phyloP scores from a whole-genome alignment of 2,888 invertebrate species.

The Cephus nigrinus region DNA sequence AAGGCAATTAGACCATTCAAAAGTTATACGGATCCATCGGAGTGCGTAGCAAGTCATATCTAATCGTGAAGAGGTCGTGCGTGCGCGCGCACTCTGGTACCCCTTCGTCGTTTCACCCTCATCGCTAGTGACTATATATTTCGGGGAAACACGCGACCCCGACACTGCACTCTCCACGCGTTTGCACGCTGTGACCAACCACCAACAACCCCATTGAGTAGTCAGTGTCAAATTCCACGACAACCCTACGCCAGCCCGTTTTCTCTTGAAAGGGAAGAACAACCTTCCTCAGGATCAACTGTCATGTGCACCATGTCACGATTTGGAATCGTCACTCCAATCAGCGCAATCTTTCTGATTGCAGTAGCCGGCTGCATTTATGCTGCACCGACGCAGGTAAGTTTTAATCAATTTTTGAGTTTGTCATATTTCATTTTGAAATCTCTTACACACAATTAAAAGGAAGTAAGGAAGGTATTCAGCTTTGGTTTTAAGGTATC shows the following conservation, averaged over 20 bases:
- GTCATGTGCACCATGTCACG: neutral
- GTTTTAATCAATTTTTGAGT: neutral
- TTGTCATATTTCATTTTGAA: neutral
- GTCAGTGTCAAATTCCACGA: neutral
- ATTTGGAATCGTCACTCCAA: neutral
- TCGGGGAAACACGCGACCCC: constrained; percentile 41
- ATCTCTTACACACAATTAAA: neutral
- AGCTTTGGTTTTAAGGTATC: too few relatives aligned
- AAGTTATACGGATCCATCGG: constrained; percentile 8
- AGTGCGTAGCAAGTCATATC: constrained; percentile 19
- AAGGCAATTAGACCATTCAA: constrained; percentile 1
- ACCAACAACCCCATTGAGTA: neutral
- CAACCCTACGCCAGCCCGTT: neutral
- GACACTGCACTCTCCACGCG: constrained; percentile 39
- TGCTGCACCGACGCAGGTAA: constrained; percentile 39
- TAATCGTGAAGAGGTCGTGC: constrained; percentile 10
- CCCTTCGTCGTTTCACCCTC: constrained; percentile 18
- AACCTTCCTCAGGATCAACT: neutral
- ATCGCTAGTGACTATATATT: constrained; percentile 48
- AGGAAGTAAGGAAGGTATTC: neutral
- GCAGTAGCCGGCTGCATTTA: constrained; percentile 25
- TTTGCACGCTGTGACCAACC: constrained; percentile 26
- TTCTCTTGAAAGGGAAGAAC: neutral
- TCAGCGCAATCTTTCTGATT: constrained; percentile 27
- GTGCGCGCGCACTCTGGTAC: constrained; percentile 29